Percentiles rank a stretch among this genome's conserved stretches.
Conservation (phyloP, 2,113 vertebrate genomes). For the Synchiropus splendidus region DNA sequence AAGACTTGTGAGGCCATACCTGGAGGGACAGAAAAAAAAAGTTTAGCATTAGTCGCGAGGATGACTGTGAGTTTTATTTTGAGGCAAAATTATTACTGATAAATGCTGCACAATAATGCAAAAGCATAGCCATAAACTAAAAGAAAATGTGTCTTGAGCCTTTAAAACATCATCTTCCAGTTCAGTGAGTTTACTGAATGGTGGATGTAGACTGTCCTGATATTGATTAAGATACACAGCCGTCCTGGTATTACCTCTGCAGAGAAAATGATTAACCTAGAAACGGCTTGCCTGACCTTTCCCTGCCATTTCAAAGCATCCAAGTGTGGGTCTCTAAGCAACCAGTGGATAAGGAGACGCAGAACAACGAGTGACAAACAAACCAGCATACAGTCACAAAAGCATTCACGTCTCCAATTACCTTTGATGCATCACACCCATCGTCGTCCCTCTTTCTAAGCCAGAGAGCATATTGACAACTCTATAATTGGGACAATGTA, state of each 20-base stretch:
- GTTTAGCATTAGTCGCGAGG: no score
- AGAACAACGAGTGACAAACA: constrained; percentile 25
- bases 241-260: constrained; percentile 34
- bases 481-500: no score
- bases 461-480: no score
- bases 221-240: no score
- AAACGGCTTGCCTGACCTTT: constrained; percentile 62
- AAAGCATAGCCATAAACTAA: no score
- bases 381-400: constrained; percentile 30
- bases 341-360: constrained; percentile 24
- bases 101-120: no score
- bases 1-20: constrained; percentile 99
- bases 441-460: constrained; percentile 1
- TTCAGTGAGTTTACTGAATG: no score
- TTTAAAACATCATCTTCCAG: no score
- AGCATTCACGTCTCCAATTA: constrained; percentile 17
- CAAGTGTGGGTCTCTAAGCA: constrained; percentile 56
- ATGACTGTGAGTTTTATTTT: no score
- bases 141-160: no score
- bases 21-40: constrained; percentile 46
- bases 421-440: constrained; percentile 8
- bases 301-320: constrained; percentile 53
- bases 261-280: constrained; percentile 51
- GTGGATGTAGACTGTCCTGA: no score
- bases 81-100: no score